Evolutionary conservation across 2,888 invertebrate species (phyloP), one percentile per base, ranked within the genome.

Genomic region (Apocheima hispidaria): DNA sequence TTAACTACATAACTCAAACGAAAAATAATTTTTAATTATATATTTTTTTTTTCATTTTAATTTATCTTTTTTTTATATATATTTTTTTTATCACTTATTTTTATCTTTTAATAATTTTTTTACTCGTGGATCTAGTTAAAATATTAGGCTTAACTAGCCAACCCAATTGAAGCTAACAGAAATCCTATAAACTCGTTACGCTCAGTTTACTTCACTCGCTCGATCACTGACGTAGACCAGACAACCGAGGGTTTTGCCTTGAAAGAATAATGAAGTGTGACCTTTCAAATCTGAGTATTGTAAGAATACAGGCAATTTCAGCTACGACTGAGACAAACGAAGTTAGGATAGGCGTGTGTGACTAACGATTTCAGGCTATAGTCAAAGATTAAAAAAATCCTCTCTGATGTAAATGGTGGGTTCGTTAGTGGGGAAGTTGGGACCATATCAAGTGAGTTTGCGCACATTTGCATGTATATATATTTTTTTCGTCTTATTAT

Each of bases 181-280:
- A 56, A 49, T 41, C 33, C 40, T 41, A 56, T 49, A 33, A 41
- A 56, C 49, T 49, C 33, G 33, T 49, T 49, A 30, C 40, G 49
- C 48, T 49, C 33, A 41, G 41, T 35, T 56, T 41, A 16, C 30
- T 50, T 18, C 20, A n/a, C n/a, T n/a, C n/a, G n/a, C n/a, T n/a
- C n/a, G n/a, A n/a, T n/a, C n/a, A 33, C 18, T 38, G 48, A n/a
- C 55, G 38, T 21, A 46, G n/a, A 20, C n/a, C n/a, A 55, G 40
- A n/a, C 46, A 28, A 23, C 26, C 38, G 35, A 26, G 23, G 46
- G 30, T 46, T 21, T 52, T 30, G 41, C 40, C 51, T 51, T 51
- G 51, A 51, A 49, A 40, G 40, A 20, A 51, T 51, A 51, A 51
- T 51, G 38, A 40, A 40, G 26, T 51, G 40, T 38, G 51, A 51